Evolutionary conservation across 1,140 invertebrate genomes (phyloP).

Genomic region (Zaprionus vittiger): DNA sequence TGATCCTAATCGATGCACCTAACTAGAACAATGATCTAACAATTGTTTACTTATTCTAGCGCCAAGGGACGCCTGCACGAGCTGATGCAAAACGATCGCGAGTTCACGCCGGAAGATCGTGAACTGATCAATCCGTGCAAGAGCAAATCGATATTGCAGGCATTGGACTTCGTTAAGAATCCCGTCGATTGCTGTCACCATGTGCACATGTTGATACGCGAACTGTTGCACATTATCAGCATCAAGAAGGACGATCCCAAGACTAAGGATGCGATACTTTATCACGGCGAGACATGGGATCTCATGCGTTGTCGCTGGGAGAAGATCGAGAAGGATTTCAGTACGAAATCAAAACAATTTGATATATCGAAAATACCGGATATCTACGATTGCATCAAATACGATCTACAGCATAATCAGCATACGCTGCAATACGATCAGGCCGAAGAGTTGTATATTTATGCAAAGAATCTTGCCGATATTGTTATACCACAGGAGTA

Average conservation of each 20-base stretch:
- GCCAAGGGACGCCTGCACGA: slow-evolving; percentile 97
- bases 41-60: slow-evolving; percentile 85
- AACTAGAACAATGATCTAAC: not conserved
- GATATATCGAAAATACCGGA: slow-evolving; percentile 99
- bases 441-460: slow-evolving; percentile 97
- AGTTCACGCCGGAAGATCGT: slow-evolving; percentile 94
- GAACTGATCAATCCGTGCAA: slow-evolving; percentile 92
- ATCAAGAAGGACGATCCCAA: slow-evolving; percentile 94
- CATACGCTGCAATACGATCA: slow-evolving; percentile 96
- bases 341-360: slow-evolving; percentile 94
- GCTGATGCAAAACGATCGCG: slow-evolving; percentile 95
- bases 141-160: slow-evolving; percentile 93
- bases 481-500: slow-evolving; percentile 99
- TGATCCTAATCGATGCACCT: not conserved
- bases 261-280: slow-evolving; percentile 95
- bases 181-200: slow-evolving; percentile 96
- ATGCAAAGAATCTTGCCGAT: slow-evolving; percentile 97
- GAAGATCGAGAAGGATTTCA: slow-evolving; percentile 99
- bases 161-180: slow-evolving; percentile 98
- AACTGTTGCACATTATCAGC: slow-evolving; percentile 93
- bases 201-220: slow-evolving; percentile 94
- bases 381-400: slow-evolving; percentile 99
- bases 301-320: slow-evolving; percentile 98
- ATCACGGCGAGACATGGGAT: slow-evolving; percentile 99
- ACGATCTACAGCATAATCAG: slow-evolving; percentile 99